Evolutionary conservation across 1,140 invertebrate genomes (phyloP).

Genomic region (Ptiloglossa arizonensis): DNA sequence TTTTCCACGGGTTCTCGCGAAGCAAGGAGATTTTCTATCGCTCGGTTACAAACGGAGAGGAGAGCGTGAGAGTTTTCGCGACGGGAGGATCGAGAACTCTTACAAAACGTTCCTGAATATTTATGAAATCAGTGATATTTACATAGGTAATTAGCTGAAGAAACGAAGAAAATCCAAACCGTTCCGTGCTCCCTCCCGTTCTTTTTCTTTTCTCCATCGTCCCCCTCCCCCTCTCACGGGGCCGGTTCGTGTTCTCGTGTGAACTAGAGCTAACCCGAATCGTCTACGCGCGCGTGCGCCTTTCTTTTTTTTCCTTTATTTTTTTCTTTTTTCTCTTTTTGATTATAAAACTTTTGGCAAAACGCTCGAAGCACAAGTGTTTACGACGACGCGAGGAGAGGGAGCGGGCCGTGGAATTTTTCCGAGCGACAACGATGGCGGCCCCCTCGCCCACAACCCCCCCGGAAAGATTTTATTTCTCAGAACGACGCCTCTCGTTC

Average conservation of each 20-base stretch:
- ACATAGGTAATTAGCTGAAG: conserved; percentile 8
- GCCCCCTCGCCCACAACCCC: no score
- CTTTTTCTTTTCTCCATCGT: no score
- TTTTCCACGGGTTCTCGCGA: not conserved
- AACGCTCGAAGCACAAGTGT: not conserved
- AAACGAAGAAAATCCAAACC: conserved; percentile 15
- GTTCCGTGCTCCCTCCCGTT: no score
- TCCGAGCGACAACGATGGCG: no score
- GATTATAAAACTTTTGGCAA: conserved; percentile 13
- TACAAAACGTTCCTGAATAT: not conserved
- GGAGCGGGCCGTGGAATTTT: no score
- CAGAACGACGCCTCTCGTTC: no score
- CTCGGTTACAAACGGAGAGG: not conserved
- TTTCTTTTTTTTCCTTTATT: no score
- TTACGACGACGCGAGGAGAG: no score
- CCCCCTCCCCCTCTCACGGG: no score
- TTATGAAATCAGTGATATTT: conserved; percentile 26
- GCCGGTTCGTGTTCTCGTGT: not conserved
- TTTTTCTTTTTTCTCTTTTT: no score
- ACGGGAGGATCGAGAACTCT: not conserved
- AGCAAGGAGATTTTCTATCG: not conserved
- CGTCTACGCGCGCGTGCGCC: conserved; percentile 4
- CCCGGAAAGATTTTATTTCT: no score
- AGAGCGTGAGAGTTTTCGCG: not conserved
- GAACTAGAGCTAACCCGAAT: not conserved